Evolutionary conservation across 2,113 vertebrate genomes (phyloP), one percentile per base, ranked within the genome.

Genomic region (Oreochromis tanganicae): DNA sequence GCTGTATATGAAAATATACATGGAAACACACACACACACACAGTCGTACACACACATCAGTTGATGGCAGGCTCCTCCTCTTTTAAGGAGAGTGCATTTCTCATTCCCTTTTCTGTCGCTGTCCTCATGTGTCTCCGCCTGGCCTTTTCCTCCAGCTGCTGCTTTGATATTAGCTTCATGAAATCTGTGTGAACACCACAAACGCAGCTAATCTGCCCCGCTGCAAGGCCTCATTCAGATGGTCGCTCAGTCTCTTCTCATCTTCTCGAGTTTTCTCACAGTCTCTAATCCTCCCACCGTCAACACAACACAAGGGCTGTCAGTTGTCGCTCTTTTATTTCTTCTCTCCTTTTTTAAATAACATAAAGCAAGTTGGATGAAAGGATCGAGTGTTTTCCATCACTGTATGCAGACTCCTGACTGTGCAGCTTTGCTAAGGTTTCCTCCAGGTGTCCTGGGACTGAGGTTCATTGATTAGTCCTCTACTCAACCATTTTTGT

Each of bases 101-200:
- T n/a, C 86, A 93, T 95, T 95, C 89, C 61, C 88, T 94, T 93
- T 92, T 86, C 88, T 81, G 71, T 34, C 5, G 32, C 86, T 92
- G 95, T 96, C 94, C 93, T 94, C 85, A 38, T 34, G 59, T 90
- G 92, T 92, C 89, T 95, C 89, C 9, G 85, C 80, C 48, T 54
- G 89, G 79, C 89, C 88, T 93, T 91, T 85, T 92, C 95, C 84
- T 90, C 92, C 92, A 95, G 94, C 94, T 96, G 93, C 84, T 94
- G 92, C 95, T 97, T 96, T 96, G 95, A 96, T 96, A 94, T 93
- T 88, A 88, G 92, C 94, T 94, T 95, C 91, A 89, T 95, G 92
- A 95, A 95, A 95, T 95, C 93, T 93, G 87, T 90, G 92, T 89
- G 93, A 95, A 89, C 85, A 29, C 81, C 93, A 92, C 29, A 82